phyloP scores from a whole-genome alignment of 2,113 vertebrate species.

The Taurulus bubalis region DNA sequence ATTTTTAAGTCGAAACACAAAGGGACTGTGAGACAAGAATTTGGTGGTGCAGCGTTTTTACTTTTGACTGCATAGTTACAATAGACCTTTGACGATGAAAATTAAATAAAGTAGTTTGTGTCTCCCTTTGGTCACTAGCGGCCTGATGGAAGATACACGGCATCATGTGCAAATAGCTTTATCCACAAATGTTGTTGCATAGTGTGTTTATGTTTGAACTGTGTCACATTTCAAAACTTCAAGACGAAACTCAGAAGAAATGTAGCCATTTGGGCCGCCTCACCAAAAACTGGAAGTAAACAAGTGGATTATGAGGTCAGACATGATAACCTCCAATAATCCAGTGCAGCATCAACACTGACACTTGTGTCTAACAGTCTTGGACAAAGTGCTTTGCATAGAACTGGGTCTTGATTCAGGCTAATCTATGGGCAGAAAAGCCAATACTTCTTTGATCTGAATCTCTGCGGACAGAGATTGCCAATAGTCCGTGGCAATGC shows the following conservation, averaged over 20 bases:
- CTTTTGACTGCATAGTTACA: not conserved
- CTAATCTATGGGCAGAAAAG: conserved; percentile 50
- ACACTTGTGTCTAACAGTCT: conserved; percentile 9
- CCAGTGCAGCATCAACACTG: conserved; percentile 25
- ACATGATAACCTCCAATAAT: conserved; percentile 44
- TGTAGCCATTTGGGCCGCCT: not conserved
- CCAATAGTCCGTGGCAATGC: conserved; percentile 32
- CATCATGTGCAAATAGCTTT: not conserved
- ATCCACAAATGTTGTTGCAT: not conserved
- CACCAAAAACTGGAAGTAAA: conserved; percentile 22
- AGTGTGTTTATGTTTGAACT: not conserved
- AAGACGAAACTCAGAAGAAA: not conserved
- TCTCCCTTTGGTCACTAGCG: not conserved
- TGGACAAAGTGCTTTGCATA: conserved; percentile 27
- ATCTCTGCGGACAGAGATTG: conserved; percentile 52
- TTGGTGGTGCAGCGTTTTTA: conserved; percentile 6
- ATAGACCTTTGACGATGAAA: not conserved
- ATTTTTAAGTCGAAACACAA: conserved; percentile 35
- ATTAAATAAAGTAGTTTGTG: not conserved
- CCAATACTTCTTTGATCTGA: conserved; percentile 55
- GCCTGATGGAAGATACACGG: conserved; percentile 2
- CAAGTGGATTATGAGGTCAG: conserved; percentile 47
- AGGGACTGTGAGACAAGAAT: not conserved
- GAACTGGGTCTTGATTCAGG: conserved; percentile 44
- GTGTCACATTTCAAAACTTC: not conserved